A percentile compares a stretch with the other conserved stretches of the same genome.
phyloP scores from a whole-genome alignment of 2,797 vertebrate species.

The Sebastes minor region DNA sequence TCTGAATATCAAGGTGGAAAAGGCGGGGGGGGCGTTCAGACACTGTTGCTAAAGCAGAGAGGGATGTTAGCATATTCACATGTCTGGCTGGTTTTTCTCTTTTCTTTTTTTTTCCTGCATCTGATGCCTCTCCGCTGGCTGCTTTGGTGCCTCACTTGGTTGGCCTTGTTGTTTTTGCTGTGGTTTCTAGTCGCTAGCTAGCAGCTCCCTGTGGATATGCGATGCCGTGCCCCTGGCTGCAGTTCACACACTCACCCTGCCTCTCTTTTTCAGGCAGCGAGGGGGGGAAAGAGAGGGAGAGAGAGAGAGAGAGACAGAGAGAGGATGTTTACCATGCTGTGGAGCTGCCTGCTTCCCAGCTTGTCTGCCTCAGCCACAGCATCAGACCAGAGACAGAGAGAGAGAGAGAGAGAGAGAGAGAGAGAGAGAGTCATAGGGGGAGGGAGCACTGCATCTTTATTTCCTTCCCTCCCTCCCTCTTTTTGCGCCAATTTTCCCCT shows the following conservation, averaged over 20 bases:
- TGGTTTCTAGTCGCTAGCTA: conserved; percentile 71
- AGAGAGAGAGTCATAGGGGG: conserved; percentile 40
- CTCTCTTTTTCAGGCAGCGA: conserved; percentile 64
- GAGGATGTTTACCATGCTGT: conserved; percentile 76
- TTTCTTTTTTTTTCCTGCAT: conserved; percentile 17
- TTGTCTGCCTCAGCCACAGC: conserved; percentile 75
- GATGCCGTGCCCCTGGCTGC: conserved; percentile 77
- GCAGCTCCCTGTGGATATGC: conserved; percentile 71
- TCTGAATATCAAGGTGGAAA: conserved; percentile 10
- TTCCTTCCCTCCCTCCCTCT: conserved; percentile 56
- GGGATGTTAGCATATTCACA: conserved; percentile 37
- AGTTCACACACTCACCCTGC: conserved; percentile 73
- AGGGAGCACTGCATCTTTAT: conserved; percentile 72
- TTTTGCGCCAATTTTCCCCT: conserved; percentile 79
- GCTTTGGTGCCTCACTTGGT: conserved; percentile 55
- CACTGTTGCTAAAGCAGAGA: conserved; percentile 16
- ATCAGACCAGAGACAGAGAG: conserved; percentile 67
- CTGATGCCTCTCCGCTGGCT: conserved; percentile 56
- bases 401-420: conserved; percentile 35
- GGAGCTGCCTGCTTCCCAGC: conserved; percentile 76
- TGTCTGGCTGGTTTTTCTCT: conserved; percentile 28
- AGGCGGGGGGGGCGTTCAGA: background rate
- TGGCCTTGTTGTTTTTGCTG: conserved; percentile 66
- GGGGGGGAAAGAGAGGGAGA: background rate
- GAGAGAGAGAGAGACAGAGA: background rate